Conservation (phyloP, 2,113 vertebrate species). For the Halichoeres trimaculatus region DNA sequence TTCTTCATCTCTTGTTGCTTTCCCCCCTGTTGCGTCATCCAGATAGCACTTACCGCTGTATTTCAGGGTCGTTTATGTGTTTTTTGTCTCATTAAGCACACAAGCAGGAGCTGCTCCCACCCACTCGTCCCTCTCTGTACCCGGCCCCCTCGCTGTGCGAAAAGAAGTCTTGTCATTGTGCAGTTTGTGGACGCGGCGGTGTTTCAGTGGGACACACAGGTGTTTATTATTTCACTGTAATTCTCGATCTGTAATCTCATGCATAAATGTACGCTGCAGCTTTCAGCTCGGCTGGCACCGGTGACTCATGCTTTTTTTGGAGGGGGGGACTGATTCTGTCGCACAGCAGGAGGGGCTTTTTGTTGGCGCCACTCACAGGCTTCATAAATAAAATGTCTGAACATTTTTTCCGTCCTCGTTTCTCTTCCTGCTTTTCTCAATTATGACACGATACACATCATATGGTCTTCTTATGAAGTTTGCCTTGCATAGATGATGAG, state of each 20-base stretch:
- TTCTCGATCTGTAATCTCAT: slow-evolving; percentile 19
- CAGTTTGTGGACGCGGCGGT: not conserved
- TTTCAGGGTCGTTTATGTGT: slow-evolving; percentile 27
- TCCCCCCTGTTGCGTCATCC: slow-evolving; percentile 26
- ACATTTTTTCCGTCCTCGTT: slow-evolving; percentile 26
- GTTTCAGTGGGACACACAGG: slow-evolving; percentile 4
- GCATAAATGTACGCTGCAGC: slow-evolving; percentile 21
- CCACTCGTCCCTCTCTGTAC: not conserved
- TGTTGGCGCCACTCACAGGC: slow-evolving; percentile 34
- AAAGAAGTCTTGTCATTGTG: slow-evolving; percentile 17
- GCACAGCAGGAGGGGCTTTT: slow-evolving; percentile 31
- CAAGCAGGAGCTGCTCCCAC: not conserved
- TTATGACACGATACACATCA: slow-evolving; percentile 28
- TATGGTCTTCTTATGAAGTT: slow-evolving; percentile 29
- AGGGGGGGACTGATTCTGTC: slow-evolving; percentile 26
- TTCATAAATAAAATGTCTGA: slow-evolving; percentile 37
- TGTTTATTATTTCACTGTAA: slow-evolving; percentile 27
- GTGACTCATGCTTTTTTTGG: slow-evolving; percentile 60
- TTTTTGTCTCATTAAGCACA: slow-evolving; percentile 23
- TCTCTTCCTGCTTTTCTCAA: slow-evolving; percentile 14
- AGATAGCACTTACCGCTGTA: slow-evolving; percentile 16
- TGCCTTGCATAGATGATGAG: not conserved
- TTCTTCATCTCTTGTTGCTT: slow-evolving; percentile 6
- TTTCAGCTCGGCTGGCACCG: slow-evolving; percentile 39
- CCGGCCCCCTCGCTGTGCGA: not conserved